Base-by-base conservation (phyloP, 2,888 invertebrate genomes). In the Willowsia nigromaculata region DNA sequence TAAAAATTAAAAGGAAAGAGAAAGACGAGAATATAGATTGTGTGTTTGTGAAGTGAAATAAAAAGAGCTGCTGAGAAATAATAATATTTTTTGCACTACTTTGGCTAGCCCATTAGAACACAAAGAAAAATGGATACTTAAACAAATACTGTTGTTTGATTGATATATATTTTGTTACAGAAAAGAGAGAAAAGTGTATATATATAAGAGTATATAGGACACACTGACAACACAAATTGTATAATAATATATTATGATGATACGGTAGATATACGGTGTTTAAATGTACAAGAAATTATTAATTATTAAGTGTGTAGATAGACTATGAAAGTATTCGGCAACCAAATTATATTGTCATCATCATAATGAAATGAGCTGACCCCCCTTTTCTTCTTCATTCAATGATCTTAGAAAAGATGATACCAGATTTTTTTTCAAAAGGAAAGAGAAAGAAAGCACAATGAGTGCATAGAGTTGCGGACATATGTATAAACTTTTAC, bases 21-120 rank as follows among this genome's bases (percentile, higher is more conserved):
- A 53, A 53, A n/a, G 18, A 78, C 1, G 33, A 43, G 11, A 78
- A 0, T 27, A 50, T 27, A 47, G 22, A 68, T 9, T 22, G 47
- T 71, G 71, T 71, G 43, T 59, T 59, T 47, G 22, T 43, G 43
- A 68, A 37, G 5, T 68, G 15, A 7, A 62, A 62, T 62, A 62
- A 62, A 11, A 33, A 62, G n/a, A n/a, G 15, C 33, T 33, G 68
- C 47, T 71, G 43, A 47, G 15, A 78, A 50, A 78, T 30, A n/a
- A 53, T 18, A 43, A 27, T 47, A n/a, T n/a, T 33, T 6, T 71
- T 71, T 71, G 37, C 37, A 56, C 40, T 53, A 53, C 78, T 86
- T 89, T 76, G 90, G 88, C 90, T 91, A 91, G 90, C 90, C 90
- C 90, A 91, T 91, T 91, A 91, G 90, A 91, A 91, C 85, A 76